A percentile compares a stretch with the other conserved stretches of the same genome.
phyloP scores from a whole-genome alignment of 2,888 invertebrate genomes.

The Mechanitis mazaeus region DNA sequence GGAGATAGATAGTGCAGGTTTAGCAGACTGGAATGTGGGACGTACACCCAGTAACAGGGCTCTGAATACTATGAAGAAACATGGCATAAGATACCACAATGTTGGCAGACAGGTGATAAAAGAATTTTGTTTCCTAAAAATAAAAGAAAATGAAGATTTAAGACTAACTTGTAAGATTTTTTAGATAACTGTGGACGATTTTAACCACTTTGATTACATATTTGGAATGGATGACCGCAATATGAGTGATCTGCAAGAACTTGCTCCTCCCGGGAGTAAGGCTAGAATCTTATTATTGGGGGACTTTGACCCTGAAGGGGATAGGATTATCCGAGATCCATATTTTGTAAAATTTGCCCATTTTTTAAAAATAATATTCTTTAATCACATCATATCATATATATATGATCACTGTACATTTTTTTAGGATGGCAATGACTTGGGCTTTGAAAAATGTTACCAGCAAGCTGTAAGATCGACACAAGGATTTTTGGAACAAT shows the following conservation, averaged over 20 bases:
- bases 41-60: constrained; percentile 19
- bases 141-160: background rate
- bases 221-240: constrained; percentile 25
- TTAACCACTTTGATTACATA: constrained; percentile 22
- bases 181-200: constrained; percentile 21
- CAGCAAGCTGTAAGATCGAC: constrained; percentile 22
- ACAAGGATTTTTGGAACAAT: constrained; percentile 24
- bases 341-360: constrained; percentile 21
- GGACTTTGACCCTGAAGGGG: constrained; percentile 23
- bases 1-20: constrained; percentile 26
- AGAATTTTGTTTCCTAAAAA: background rate
- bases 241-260: constrained; percentile 15
- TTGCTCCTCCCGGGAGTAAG: constrained; percentile 15
- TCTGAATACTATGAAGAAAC: constrained; percentile 18
- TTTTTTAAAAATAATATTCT: background rate
- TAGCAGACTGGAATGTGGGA: constrained; percentile 28
- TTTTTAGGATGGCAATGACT: constrained; percentile 21
- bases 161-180: background rate
- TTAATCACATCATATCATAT: background rate
- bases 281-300: constrained; percentile 23
- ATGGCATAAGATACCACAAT: constrained; percentile 22
- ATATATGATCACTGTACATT: background rate
- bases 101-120: constrained; percentile 21
- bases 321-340: constrained; percentile 25
- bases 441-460: constrained; percentile 27